Evolutionary conservation across 2,888 invertebrate genomes (phyloP), one percentile per base, ranked within the genome.

Genomic region (Eumacrocentrus americanus): DNA sequence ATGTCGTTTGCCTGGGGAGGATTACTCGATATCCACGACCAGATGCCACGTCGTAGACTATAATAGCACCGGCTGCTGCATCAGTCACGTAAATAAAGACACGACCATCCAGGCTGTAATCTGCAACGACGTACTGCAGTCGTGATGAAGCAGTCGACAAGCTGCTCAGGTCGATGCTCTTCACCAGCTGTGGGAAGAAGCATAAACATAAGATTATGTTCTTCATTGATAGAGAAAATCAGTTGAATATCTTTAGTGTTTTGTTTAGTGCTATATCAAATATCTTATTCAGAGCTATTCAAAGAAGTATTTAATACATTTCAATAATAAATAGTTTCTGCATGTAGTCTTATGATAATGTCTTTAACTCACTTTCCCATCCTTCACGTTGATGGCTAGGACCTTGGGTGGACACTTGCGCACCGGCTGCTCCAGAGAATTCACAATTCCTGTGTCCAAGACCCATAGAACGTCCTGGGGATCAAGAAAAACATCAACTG

Each of bases 1-100:
- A 73, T 0, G 82, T 77, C 0, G 86, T 82, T 0, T 84, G 84
- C 69, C 83, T 83, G 0, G 88, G 88, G 22, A 89, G 77, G 1
- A 88, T 82, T 0, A 90, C 86, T 2, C 89, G 82, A 81, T 87
- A 89, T 4, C 88, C 87, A 6, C 84, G 84, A 61, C 84, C 84
- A 2, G 84, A 83, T 7, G 85, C 82, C 2, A 88, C 84, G 72
- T 91, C 89, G 71, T 87, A 87, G 0, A 91, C 83, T 9, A 84
- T 68, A 56, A 84, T 81, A 0, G 83, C 80, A 1, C 82, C 76
- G 0, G 81, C 72, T 6, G 81, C 83, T 9, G 83, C 83, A 67
- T 85, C 84, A n/a, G 82, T 81, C 1, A 84, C 74, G 72, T 84
- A 84, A 20, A 82, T 77, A 67, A 77, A 83, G 40, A 80, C 78